Base-by-base conservation (phyloP, 2,888 invertebrate species). In the Pegoplata infirma region DNA sequence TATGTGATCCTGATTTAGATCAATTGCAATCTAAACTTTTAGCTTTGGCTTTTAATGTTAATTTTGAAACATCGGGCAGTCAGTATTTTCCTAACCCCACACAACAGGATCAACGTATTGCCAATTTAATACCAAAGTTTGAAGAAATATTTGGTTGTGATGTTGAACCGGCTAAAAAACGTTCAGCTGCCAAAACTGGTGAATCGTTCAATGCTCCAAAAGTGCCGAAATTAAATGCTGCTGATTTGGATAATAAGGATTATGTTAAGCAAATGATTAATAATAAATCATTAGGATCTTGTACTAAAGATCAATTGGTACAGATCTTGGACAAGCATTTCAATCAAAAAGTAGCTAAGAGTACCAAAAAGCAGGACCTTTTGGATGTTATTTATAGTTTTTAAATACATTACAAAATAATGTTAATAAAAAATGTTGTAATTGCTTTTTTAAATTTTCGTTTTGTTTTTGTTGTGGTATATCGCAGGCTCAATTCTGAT, bases 1-100 rank as follows among this genome's bases (percentile, higher is more conserved):
- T 94, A 89, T 92, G 92, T 84, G 94, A 95, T 88, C 95, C 95
- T 0, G 90, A 90, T 69, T 85, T 93, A 25, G 93, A 94, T 85
- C 91, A 83, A 28, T 90, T 92, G 81, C 93, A 93, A 86, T 89
- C 91, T 16, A 92, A 92, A 82, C 90, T 95, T 23, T 93, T 95
- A 86, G 92, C 93, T 0, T 90, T 93, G 81, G 94, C 94, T 1
- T 89, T 95, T 47, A 91, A 93, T 82, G 85, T 95, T 47, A 91
- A 92, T 81, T 90, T 89, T 17, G 91, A 91, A 53, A 90, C 90
- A 85, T 88, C 80, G 2, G 83, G 84, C 0, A 75, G 84, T 1
- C 81, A 84, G 17, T 83, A 85, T 46, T 82, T 88, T 79, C 87
- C 88, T 1, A 84, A 87, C 79, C 71, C 83, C 1, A 79, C 81